Evolutionary conservation across 2,113 vertebrate genomes (phyloP).

Genomic region (Papio anubis): DNA sequence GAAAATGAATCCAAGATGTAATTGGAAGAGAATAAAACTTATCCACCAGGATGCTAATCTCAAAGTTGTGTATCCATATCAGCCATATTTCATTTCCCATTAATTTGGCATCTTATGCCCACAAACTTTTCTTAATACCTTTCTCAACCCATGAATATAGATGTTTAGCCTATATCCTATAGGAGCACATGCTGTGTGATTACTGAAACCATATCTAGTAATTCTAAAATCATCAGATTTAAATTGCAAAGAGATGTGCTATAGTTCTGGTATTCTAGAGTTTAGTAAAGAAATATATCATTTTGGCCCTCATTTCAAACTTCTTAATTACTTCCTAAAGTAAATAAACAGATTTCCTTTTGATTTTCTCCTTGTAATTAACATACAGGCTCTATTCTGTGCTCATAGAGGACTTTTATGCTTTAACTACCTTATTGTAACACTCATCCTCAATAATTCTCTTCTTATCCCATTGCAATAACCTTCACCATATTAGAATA

Average conservation of each 20-base stretch:
- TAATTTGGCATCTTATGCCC: neutral
- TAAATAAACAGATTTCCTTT: neutral
- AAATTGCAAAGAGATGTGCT: neutral
- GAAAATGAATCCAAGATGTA: neutral
- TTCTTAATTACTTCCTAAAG: conserved; percentile 18
- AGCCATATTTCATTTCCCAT: neutral
- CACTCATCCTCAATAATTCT: neutral
- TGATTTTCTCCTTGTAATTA: neutral
- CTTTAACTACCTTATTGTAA: neutral
- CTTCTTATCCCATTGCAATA: neutral
- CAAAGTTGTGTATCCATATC: neutral
- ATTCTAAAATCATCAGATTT: conserved; percentile 1
- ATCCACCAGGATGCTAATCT: neutral
- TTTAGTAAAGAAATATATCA: conserved; percentile 1
- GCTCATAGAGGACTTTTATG: neutral
- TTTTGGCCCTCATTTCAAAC: neutral
- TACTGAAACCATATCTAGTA: neutral
- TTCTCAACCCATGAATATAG: neutral
- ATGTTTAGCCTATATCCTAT: neutral
- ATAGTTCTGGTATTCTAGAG: neutral
- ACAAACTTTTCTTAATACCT: neutral
- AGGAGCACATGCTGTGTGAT: neutral
- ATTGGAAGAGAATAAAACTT: neutral
- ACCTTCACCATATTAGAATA: neutral
- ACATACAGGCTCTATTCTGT: neutral